These are phyloP conservation scores for Ceratitis capitata DNA, from an alignment of 1,140 invertebrate genomes.

Conservation along the genomic window DNA sequence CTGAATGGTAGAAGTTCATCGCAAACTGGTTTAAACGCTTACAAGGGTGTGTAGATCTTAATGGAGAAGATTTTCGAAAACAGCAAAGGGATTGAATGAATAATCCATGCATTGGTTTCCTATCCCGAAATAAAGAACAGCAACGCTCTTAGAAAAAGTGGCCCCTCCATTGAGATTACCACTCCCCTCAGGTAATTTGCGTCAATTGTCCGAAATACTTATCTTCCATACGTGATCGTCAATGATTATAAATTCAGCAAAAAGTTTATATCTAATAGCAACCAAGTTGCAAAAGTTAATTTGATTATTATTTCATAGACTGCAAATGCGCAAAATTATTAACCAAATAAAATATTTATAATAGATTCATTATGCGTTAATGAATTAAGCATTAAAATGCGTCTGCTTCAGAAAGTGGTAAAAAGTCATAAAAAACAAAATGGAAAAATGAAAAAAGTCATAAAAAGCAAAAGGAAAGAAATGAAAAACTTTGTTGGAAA, in stretches of 20 bases:
- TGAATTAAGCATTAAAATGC: neutral
- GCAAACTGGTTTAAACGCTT: too few relatives aligned
- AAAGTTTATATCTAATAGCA: too few relatives aligned
- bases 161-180: too few relatives aligned
- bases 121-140: too few relatives aligned
- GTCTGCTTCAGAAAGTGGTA: too few relatives aligned
- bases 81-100: too few relatives aligned
- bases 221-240: neutral
- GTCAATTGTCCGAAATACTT: neutral
- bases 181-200: too few relatives aligned
- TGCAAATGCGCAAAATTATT: neutral
- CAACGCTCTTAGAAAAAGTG: too few relatives aligned
- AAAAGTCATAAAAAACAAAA: neutral
- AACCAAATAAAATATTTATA: neutral
- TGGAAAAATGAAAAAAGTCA: neutral
- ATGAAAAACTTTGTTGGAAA: neutral
- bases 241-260: neutral
- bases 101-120: too few relatives aligned
- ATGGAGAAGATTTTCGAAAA: too few relatives aligned
- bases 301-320: neutral
- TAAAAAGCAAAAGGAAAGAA: neutral
- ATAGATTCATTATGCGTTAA: neutral
- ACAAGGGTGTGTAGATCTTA: too few relatives aligned
- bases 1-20: too few relatives aligned
- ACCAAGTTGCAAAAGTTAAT: neutral